A percentile compares a stretch with the other conserved stretches of the same genome.
phyloP scores from a whole-genome alignment of 2,113 vertebrate species.

The Lampris megalopsis region DNA sequence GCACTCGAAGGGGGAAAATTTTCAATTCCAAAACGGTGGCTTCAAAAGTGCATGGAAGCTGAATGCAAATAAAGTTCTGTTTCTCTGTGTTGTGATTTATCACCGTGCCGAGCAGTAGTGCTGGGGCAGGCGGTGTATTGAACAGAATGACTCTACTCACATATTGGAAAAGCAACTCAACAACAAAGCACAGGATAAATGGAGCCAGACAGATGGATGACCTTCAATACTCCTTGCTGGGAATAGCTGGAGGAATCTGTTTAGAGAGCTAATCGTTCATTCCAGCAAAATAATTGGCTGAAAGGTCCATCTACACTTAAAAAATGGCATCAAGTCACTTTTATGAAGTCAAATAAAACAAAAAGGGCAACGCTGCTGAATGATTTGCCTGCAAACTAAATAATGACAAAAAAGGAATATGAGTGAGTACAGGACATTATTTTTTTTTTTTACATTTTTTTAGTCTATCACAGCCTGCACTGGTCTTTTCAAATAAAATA shows the following conservation, averaged over 20 bases:
- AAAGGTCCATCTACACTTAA: conserved; percentile 50
- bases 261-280: conserved; percentile 74
- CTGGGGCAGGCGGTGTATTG: conserved; percentile 71
- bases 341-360: conserved; percentile 44
- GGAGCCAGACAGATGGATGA: conserved; percentile 75
- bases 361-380: conserved; percentile 46
- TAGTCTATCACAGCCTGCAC: conserved; percentile 15
- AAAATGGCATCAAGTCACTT: conserved; percentile 15
- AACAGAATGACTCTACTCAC: conserved; percentile 73
- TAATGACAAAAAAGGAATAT: conserved; percentile 33
- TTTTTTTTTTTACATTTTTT: not conserved
- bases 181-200: conserved; percentile 76
- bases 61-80: conserved; percentile 82
- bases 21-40: conserved; percentile 73
- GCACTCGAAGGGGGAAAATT: conserved; percentile 51
- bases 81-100: conserved; percentile 81
- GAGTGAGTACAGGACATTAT: conserved; percentile 8
- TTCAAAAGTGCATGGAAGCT: conserved; percentile 76
- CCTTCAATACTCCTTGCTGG: conserved; percentile 77
- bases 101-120: conserved; percentile 67
- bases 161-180: conserved; percentile 76
- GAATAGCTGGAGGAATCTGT: conserved; percentile 71
- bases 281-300: conserved; percentile 61
- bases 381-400: conserved; percentile 15
- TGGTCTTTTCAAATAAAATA: conserved; percentile 10